Evolutionary conservation across 2,113 vertebrate genomes (phyloP).

Genomic region (Nettapus auritus): DNA sequence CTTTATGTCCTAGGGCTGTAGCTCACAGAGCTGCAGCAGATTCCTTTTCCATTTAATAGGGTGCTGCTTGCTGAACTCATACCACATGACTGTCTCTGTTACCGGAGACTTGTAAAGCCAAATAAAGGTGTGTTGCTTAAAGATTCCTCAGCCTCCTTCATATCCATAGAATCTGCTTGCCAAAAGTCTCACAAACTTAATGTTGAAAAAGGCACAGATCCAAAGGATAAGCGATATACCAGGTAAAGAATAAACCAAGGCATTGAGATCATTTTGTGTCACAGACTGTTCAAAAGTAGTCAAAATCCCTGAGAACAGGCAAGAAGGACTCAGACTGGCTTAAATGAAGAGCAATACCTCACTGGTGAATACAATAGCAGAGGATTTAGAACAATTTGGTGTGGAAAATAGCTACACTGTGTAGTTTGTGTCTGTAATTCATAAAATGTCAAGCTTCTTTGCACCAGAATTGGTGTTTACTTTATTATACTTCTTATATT

Average conservation of each 20-base stretch:
- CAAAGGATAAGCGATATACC: not conserved
- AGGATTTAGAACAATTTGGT: not conserved
- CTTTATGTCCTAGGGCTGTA: not conserved
- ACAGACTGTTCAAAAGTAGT: not conserved
- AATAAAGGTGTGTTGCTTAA: slow-evolving; percentile 40
- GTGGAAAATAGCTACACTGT: not conserved
- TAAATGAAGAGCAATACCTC: not conserved
- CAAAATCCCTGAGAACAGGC: not conserved
- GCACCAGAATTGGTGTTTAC: not conserved
- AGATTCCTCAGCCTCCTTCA: not conserved
- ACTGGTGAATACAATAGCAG: not conserved
- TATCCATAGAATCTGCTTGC: not conserved
- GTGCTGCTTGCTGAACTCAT: not conserved
- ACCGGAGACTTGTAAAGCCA: not conserved
- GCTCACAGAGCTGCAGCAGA: not conserved
- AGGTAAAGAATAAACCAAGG: not conserved
- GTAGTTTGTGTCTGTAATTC: not conserved
- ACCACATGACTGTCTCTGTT: not conserved
- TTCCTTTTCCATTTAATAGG: not conserved
- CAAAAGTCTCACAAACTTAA: not conserved
- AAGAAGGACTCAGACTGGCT: not conserved
- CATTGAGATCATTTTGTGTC: not conserved
- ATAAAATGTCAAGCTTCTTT: not conserved
- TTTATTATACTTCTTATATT: not conserved
- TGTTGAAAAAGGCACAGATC: not conserved